These are phyloP conservation scores for Argyresthia goedartella DNA, from an alignment of 2,888 invertebrate genomes.

Conservation along the genomic window DNA sequence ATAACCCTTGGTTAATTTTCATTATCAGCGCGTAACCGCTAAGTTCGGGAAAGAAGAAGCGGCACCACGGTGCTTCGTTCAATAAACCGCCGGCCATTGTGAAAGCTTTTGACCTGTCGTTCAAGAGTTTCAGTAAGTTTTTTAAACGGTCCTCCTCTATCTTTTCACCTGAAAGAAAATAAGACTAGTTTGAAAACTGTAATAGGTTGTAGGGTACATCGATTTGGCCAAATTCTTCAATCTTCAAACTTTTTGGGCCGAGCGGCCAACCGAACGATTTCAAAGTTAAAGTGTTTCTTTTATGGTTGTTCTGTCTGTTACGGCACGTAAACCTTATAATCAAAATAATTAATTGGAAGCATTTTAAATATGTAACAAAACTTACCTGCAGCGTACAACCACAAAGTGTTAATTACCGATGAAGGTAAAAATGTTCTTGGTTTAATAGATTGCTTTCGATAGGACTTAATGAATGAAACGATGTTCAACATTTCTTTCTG, in stretches of 20 bases:
- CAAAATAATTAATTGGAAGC: too few species aligned
- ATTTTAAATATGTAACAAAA: neutral
- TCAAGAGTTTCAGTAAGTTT: constrained; percentile 33
- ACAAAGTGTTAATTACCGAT: constrained; percentile 76
- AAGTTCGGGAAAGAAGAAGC: constrained; percentile 73
- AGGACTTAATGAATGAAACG: constrained; percentile 45
- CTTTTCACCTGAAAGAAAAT: constrained; percentile 55
- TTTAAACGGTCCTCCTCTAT: constrained; percentile 69
- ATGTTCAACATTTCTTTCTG: constrained; percentile 68
- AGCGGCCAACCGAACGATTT: too few species aligned
- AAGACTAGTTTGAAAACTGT: too few species aligned
- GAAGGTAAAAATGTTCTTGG: constrained; percentile 70
- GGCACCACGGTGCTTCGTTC: constrained; percentile 77
- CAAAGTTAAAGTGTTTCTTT: too few species aligned
- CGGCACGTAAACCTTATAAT: too few species aligned
- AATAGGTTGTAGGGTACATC: too few species aligned
- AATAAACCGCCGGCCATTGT: constrained; percentile 78
- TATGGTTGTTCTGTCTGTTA: too few species aligned
- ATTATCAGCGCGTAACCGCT: constrained; percentile 73
- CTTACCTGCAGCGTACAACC: constrained; percentile 77
- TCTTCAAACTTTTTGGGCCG: too few species aligned
- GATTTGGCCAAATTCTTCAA: too few species aligned
- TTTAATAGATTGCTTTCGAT: constrained; percentile 39
- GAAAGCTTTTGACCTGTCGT: constrained; percentile 48
- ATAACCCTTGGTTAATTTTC: constrained; percentile 61